Evolutionary conservation across 2,113 vertebrate species (phyloP).

Genomic region (Tichodroma muraria): DNA sequence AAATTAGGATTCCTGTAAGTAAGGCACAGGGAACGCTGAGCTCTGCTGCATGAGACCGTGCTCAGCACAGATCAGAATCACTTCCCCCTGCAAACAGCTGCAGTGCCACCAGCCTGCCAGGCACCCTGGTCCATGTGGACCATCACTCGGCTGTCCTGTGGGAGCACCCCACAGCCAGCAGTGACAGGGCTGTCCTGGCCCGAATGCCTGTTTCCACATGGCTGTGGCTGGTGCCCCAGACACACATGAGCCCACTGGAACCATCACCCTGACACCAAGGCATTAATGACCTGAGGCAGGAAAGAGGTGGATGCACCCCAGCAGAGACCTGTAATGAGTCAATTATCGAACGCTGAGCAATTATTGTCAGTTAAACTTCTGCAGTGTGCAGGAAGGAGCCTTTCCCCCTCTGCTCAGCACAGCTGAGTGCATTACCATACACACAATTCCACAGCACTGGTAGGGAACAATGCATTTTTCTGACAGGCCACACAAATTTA

Average conservation of each 20-base stretch:
- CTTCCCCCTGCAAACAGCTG: too few relatives aligned
- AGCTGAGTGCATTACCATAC: not conserved
- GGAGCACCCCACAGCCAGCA: not conserved
- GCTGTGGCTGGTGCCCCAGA: not conserved
- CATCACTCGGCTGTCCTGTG: fast-evolving
- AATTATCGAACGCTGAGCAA: not conserved
- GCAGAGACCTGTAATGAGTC: not conserved
- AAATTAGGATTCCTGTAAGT: not conserved
- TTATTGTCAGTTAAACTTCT: not conserved
- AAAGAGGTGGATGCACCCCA: fast-evolving
- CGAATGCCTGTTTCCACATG: fast-evolving
- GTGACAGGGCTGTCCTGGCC: not conserved
- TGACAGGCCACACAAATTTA: not conserved
- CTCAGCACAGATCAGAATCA: not conserved
- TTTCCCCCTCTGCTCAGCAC: not conserved
- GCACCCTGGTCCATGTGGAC: fast-evolving
- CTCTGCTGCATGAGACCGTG: fast-evolving
- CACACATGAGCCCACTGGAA: fast-evolving
- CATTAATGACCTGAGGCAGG: not conserved
- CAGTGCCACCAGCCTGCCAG: fast-evolving
- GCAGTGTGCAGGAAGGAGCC: not conserved
- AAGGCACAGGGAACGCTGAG: not conserved
- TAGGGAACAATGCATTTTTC: not conserved
- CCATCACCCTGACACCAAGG: not conserved
- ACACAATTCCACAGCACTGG: not conserved